Conservation (phyloP, 2,113 vertebrate species). For the Hippocampus abdominalis region DNA sequence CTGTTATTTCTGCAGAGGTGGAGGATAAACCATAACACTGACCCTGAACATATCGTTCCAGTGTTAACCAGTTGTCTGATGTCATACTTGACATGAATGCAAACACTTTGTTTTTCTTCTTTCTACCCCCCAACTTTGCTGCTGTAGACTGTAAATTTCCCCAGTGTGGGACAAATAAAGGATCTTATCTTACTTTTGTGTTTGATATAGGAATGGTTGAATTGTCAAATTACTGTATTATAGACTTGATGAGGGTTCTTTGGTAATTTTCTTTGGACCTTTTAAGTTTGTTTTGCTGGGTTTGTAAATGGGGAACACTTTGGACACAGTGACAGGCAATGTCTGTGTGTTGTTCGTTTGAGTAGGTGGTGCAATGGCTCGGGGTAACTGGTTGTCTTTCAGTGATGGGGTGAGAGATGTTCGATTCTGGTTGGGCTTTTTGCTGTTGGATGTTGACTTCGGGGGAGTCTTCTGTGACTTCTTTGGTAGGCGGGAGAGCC, state of each 20-base stretch:
- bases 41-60: too few species aligned
- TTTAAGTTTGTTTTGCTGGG: constrained; percentile 1
- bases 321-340: neutral
- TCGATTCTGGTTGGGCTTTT: constrained; percentile 18
- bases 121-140: too few species aligned
- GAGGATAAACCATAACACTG: too few species aligned
- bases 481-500: constrained; percentile 53
- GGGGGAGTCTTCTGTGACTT: constrained; percentile 31
- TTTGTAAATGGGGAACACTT: constrained; percentile 1
- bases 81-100: too few species aligned
- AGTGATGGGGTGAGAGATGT: neutral
- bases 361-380: neutral
- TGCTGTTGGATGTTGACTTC: constrained; percentile 31
- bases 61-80: neutral
- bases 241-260: neutral
- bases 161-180: too few species aligned
- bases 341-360: constrained; percentile 19
- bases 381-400: constrained; percentile 14
- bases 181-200: neutral
- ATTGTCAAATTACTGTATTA: neutral
- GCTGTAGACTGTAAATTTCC: neutral
- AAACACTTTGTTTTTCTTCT: too few species aligned
- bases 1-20: too few species aligned
- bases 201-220: neutral
- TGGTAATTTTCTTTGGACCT: constrained; percentile 16